These are phyloP conservation scores for Chelonus formosanus DNA, from an alignment of 2,888 invertebrate genomes.

Conservation along the genomic window DNA sequence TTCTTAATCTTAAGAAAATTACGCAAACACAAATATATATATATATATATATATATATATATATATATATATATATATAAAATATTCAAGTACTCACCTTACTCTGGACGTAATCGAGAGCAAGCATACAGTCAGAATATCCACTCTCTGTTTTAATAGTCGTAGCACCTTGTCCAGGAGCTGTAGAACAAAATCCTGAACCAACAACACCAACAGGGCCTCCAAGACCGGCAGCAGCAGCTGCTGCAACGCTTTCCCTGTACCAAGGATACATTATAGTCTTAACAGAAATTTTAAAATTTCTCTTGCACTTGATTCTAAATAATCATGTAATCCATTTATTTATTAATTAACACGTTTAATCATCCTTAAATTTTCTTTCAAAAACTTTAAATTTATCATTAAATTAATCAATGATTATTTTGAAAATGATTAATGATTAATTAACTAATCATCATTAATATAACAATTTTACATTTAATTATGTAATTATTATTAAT, in stretches of 20 bases:
- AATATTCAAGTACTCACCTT: slow-evolving; percentile 67
- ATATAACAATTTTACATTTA: no score
- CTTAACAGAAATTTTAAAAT: slow-evolving; percentile 30
- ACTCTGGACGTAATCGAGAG: slow-evolving; percentile 74
- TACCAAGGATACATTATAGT: slow-evolving; percentile 72
- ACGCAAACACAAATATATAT: neutral
- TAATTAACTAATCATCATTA: no score
- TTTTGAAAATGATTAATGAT: no score
- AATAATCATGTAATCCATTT: neutral
- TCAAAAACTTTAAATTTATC: no score
- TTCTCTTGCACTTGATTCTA: slow-evolving; percentile 37
- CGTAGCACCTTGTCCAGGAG: slow-evolving; percentile 64
- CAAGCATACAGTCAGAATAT: slow-evolving; percentile 77
- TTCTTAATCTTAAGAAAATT: no score
- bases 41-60: neutral
- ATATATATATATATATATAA: neutral
- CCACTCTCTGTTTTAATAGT: slow-evolving; percentile 74
- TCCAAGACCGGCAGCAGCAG: slow-evolving; percentile 68
- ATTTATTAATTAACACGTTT: no score
- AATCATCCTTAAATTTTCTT: no score
- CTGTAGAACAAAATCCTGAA: slow-evolving; percentile 67
- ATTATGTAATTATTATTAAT: no score
- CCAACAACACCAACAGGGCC: slow-evolving; percentile 63
- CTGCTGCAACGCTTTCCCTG: slow-evolving; percentile 67
- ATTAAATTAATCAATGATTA: no score